phyloP scores from a whole-genome alignment of 2,113 vertebrate species.

The Hiodon tergisus region DNA sequence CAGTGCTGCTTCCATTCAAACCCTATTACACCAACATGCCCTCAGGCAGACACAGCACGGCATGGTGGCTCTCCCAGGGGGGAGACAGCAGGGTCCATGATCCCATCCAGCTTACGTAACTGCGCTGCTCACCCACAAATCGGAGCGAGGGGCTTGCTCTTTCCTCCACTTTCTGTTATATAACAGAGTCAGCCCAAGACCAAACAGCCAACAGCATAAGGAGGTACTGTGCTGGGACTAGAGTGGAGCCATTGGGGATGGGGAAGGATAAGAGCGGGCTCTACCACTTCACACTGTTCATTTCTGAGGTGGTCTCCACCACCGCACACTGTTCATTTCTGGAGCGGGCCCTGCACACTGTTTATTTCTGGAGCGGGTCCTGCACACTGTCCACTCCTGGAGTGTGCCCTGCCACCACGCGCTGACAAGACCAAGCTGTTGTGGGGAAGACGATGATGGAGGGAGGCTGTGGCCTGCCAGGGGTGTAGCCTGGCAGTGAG shows the following conservation, averaged over 20 bases:
- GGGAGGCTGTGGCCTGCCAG: neutral
- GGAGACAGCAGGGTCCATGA: constrained; percentile 36
- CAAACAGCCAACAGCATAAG: no score
- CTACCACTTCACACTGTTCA: no score
- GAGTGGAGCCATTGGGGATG: no score
- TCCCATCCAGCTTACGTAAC: constrained; percentile 67
- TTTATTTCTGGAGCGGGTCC: no score
- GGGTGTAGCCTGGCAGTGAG: neutral
- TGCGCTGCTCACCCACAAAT: constrained; percentile 57
- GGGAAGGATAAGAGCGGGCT: no score
- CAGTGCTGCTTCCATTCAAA: neutral
- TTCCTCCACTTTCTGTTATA: constrained; percentile 55
- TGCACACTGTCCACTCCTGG: no score
- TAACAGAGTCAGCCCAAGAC: constrained; percentile 72
- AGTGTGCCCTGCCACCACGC: neutral
- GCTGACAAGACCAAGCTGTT: constrained; percentile 9
- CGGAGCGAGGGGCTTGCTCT: constrained; percentile 61
- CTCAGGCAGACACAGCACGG: neutral
- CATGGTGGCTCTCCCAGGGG: neutral
- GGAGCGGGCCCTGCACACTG: no score
- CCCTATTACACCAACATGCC: neutral
- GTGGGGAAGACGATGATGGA: neutral
- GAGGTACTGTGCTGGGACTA: no score
- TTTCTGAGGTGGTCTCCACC: no score
- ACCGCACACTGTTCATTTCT: no score